A percentile compares a stretch with the other conserved stretches of the same genome.
These are phyloP conservation scores for Iselma pallidipennis DNA, from an alignment of 2,888 invertebrate genomes.

Conservation along the genomic window DNA sequence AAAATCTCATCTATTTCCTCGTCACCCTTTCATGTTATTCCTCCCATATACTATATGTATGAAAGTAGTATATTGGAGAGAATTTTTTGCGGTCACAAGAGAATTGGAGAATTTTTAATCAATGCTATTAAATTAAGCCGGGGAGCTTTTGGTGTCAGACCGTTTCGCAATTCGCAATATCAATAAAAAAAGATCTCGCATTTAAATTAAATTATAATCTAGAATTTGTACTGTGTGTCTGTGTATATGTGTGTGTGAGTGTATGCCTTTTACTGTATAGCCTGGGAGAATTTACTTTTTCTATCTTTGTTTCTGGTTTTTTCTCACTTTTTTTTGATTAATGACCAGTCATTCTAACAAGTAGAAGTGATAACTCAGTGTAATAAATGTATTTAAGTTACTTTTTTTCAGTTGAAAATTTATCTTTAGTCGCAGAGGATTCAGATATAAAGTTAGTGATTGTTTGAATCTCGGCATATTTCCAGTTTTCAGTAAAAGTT, in stretches of 20 bases:
- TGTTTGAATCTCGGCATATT: background rate
- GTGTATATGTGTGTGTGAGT: no score
- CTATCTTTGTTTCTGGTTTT: background rate
- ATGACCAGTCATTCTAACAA: constrained; percentile 6
- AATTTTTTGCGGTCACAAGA: background rate
- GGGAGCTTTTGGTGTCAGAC: background rate
- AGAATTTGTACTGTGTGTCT: background rate
- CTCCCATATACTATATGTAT: background rate
- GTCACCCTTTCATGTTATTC: background rate
- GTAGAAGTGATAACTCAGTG: constrained; percentile 10
- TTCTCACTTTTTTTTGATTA: background rate
- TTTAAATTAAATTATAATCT: background rate
- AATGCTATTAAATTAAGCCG: constrained; percentile 1
- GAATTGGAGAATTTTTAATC: background rate
- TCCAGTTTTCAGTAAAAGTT: background rate
- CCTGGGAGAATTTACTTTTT: background rate
- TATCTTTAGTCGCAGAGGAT: background rate
- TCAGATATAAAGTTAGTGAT: no score
- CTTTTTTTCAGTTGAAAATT: background rate
- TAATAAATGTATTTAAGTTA: constrained; percentile 9
- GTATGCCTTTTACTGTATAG: background rate
- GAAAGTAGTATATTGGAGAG: background rate
- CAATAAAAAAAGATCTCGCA: background rate
- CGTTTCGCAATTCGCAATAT: background rate
- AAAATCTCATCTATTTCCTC: background rate